Evolutionary conservation across 2,113 vertebrate genomes (phyloP).

Genomic region (Alouatta palliata): DNA sequence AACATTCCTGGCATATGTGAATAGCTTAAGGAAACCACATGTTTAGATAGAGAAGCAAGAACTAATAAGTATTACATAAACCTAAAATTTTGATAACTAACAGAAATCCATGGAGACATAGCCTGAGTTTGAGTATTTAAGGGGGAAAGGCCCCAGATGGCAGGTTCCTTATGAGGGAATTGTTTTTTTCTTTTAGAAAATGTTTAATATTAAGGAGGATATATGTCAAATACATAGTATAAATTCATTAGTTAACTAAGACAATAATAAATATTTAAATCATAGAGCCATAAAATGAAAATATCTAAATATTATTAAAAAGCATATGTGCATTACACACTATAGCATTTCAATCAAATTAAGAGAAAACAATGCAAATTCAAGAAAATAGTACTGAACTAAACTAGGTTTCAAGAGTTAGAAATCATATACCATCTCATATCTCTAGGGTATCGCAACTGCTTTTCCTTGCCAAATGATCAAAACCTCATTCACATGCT

Average conservation of each 20-base stretch:
- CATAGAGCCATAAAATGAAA: not conserved
- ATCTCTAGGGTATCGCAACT: not conserved
- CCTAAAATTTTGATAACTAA: not conserved
- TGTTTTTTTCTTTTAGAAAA: not conserved
- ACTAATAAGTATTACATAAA: not conserved
- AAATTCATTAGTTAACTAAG: not conserved
- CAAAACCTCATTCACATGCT: not conserved
- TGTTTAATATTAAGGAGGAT: not conserved
- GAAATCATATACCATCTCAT: not conserved
- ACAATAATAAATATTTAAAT: not conserved
- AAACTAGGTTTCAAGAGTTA: not conserved
- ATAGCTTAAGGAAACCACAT: not conserved
- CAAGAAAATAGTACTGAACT: conserved; percentile 22
- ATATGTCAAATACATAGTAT: not conserved
- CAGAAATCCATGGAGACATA: not conserved
- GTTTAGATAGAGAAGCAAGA: not conserved
- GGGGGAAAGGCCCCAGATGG: not conserved
- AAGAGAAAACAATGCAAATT: not conserved
- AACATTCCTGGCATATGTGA: not conserved
- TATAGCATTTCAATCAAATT: not conserved
- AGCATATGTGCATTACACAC: not conserved
- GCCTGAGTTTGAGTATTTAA: not conserved
- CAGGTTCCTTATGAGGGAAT: not conserved
- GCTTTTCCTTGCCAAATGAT: not conserved
- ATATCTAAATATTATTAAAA: not conserved